Conservation (phyloP, 2,113 vertebrate genomes). For the Hippocampus abdominalis region DNA sequence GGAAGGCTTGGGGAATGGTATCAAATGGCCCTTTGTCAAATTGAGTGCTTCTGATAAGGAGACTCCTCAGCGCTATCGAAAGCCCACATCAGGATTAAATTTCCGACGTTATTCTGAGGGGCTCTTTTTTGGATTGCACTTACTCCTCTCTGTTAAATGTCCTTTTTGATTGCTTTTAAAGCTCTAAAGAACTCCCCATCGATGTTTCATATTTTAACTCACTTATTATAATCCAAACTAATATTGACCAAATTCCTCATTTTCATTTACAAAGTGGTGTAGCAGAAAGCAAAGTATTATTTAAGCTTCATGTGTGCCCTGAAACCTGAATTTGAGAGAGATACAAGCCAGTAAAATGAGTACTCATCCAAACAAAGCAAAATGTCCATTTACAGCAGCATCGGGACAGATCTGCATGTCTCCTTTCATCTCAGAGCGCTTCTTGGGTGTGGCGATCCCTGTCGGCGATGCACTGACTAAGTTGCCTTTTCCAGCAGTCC, state of each 20-base stretch:
- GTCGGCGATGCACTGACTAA: constrained; percentile 70
- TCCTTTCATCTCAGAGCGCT: constrained; percentile 74
- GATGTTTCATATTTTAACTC: constrained; percentile 23
- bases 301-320: constrained; percentile 28
- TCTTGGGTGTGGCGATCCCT: constrained; percentile 74
- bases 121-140: constrained; percentile 53
- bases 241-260: constrained; percentile 30
- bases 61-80: constrained; percentile 78
- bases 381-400: constrained; percentile 73
- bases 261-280: constrained; percentile 29
- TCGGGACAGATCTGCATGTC: constrained; percentile 77
- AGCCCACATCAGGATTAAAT: constrained; percentile 88
- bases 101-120: constrained; percentile 80
- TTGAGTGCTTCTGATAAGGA: constrained; percentile 82
- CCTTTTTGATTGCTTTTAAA: constrained; percentile 50
- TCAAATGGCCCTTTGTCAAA: constrained; percentile 86
- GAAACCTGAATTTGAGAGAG: constrained; percentile 1
- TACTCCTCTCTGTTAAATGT: constrained; percentile 60
- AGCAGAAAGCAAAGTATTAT: constrained; percentile 45
- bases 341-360: constrained; percentile 28
- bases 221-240: constrained; percentile 22
- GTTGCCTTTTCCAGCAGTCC: constrained; percentile 79
- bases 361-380: not conserved
- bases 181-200: constrained; percentile 33
- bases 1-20: constrained; percentile 73